A percentile compares a stretch with the other conserved stretches of the same genome.
These are phyloP conservation scores for Xiphias gladius DNA, from an alignment of 2,113 vertebrate genomes.

Conservation along the genomic window DNA sequence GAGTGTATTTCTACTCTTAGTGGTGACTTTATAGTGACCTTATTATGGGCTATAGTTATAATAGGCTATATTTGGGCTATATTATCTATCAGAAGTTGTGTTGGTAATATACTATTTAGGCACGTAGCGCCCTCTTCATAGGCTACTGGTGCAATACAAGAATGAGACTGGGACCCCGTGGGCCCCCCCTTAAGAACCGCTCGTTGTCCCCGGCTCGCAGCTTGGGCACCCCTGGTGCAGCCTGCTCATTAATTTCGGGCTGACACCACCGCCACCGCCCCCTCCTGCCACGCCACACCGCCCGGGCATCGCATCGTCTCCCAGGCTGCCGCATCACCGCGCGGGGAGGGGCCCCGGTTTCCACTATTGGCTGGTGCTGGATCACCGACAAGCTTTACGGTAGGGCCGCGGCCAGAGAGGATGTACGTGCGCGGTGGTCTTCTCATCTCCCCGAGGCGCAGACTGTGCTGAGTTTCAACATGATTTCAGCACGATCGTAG, in stretches of 20 bases:
- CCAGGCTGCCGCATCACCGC: conserved; percentile 71
- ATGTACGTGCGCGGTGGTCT: conserved; percentile 42
- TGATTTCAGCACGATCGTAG: conserved; percentile 52
- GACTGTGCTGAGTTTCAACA: conserved; percentile 17
- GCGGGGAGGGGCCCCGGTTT: conserved; percentile 70
- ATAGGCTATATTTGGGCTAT: no score
- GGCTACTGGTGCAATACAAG: not conserved
- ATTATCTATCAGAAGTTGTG: not conserved
- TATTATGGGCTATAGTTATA: no score
- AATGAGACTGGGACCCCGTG: accelerated
- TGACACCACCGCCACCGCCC: conserved; percentile 45
- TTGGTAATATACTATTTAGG: not conserved
- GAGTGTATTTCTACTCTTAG: not conserved
- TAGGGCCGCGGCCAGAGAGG: conserved; percentile 46
- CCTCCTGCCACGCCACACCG: conserved; percentile 64
- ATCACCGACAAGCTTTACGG: conserved; percentile 69
- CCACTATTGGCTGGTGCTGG: conserved; percentile 60
- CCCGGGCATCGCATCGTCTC: conserved; percentile 56
- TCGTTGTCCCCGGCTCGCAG: not conserved
- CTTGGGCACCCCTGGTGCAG: not conserved
- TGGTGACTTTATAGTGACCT: not conserved
- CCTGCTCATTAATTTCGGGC: conserved; percentile 39
- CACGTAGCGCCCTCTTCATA: no score
- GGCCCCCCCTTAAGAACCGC: not conserved
- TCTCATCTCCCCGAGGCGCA: conserved; percentile 25